A percentile compares a stretch with the other conserved stretches of the same genome.
Evolutionary conservation across 2,113 vertebrate species (phyloP).

Genomic region (Carettochelys insculpta): DNA sequence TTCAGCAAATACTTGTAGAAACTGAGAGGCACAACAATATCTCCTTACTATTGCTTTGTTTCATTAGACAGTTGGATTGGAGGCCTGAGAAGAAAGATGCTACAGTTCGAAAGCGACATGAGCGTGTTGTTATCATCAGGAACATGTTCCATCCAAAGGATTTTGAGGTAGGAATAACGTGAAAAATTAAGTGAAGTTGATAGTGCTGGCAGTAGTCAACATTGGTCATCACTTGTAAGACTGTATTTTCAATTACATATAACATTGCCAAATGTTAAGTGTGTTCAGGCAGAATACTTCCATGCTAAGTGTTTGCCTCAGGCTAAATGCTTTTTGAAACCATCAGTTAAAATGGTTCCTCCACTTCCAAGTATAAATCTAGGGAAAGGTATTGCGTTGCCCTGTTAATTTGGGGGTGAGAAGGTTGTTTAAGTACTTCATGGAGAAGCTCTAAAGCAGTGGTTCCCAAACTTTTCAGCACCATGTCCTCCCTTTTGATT

Average conservation of each 20-base stretch:
- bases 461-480: no score
- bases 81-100: conserved; percentile 89
- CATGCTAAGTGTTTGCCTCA: not conserved
- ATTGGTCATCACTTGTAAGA: not conserved
- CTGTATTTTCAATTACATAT: not conserved
- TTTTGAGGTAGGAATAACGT: conserved; percentile 86
- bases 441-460: not conserved
- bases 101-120: conserved; percentile 83
- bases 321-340: not conserved
- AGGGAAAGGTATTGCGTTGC: not conserved
- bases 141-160: conserved; percentile 98
- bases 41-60: conserved; percentile 71
- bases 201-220: rapidly evolving
- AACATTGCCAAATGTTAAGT: not conserved
- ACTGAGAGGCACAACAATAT: conserved; percentile 65
- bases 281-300: rapidly evolving
- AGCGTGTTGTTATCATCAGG: conserved; percentile 92
- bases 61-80: conserved; percentile 94
- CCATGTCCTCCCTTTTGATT: no score
- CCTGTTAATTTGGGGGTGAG: no score
- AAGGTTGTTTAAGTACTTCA: no score
- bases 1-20: conserved; percentile 67
- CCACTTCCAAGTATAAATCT: not conserved
- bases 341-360: not conserved
- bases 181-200: not conserved